These are phyloP conservation scores for Xerus rutilus DNA, from an alignment of 2,797 vertebrate species.

Conservation along the genomic window DNA sequence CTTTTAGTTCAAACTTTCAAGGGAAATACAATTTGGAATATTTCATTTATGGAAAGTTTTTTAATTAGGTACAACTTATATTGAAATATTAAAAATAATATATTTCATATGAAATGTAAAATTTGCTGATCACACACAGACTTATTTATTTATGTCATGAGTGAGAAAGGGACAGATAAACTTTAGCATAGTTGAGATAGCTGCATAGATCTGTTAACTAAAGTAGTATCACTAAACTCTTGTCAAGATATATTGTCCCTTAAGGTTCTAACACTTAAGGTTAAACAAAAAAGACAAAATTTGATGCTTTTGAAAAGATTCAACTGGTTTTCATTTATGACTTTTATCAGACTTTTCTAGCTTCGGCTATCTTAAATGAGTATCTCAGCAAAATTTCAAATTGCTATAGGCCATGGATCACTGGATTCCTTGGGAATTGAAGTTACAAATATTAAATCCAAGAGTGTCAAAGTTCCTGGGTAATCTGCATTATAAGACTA, in stretches of 20 bases:
- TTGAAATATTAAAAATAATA: background rate
- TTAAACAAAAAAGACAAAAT: constrained; percentile 8
- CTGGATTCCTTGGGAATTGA: background rate
- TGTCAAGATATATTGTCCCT: background rate
- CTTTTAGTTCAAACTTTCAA: background rate
- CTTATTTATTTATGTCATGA: background rate
- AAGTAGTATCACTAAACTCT: background rate
- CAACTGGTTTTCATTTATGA: background rate
- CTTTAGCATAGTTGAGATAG: background rate
- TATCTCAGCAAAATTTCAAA: constrained; percentile 55
- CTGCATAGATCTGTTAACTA: background rate
- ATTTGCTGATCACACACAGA: background rate
- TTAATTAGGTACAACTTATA: background rate
- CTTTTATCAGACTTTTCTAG: constrained; percentile 43
- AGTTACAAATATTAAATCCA: constrained; percentile 41
- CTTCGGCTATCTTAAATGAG: background rate
- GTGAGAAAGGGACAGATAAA: background rate
- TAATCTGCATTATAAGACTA: constrained; percentile 24
- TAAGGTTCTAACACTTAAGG: background rate
- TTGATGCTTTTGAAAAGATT: constrained; percentile 41
- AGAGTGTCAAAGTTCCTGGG: background rate
- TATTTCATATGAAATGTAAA: background rate
- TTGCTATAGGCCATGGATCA: background rate
- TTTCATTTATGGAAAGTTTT: background rate
- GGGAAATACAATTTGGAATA: background rate